Evolutionary conservation across 2,113 vertebrate species (phyloP), one percentile per base, ranked within the genome.

Genomic region (Silurus glanis): DNA sequence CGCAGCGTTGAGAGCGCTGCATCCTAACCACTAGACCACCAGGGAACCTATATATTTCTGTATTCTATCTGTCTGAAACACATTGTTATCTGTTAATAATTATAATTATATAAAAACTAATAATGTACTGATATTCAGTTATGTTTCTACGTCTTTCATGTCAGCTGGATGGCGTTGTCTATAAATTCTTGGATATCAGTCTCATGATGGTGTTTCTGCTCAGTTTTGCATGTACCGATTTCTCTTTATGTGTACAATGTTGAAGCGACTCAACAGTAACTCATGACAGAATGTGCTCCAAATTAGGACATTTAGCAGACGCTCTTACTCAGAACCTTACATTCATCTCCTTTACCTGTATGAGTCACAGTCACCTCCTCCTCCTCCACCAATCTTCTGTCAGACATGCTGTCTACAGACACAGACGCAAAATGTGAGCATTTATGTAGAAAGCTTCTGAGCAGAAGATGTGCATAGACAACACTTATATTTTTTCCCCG

Each of bases 361-460:
- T 98, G 96, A 85, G 94, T 97, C 0, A 95, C 95, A 4, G 93
- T 93, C 16, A 76, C 86, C 89, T 96, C 95, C 87, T 97, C 96
- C 69, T 98, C 97, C 64, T 97, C 93, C 47, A 96, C 96, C 0
- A 96, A 79, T 90, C 92, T 90, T 90, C 78, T 93, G 83, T 93
- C 90, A 79, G 93, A 94, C 93, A 94, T 95, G 85, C 87, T 91
- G 61, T 88, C 87, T 83, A 80, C 23, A 61, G 76, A 78, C 8
- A 90, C 66, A 53, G 8, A 58, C 86, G 86, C 3, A 9, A 37
- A 0, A 87, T 9, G 80, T 82, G 3, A 85, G 37, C 7, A n/a
- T 71, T 37, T 19, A 37, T 53, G 47, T 25, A 28, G 53, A 23
- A 45, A 45, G 76, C 7, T 59, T 5, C 25, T 19, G 45, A 25